Percentiles rank a stretch among this genome's conserved stretches.
Conservation (phyloP, 2,113 vertebrate genomes). For the Halichoeres trimaculatus region DNA sequence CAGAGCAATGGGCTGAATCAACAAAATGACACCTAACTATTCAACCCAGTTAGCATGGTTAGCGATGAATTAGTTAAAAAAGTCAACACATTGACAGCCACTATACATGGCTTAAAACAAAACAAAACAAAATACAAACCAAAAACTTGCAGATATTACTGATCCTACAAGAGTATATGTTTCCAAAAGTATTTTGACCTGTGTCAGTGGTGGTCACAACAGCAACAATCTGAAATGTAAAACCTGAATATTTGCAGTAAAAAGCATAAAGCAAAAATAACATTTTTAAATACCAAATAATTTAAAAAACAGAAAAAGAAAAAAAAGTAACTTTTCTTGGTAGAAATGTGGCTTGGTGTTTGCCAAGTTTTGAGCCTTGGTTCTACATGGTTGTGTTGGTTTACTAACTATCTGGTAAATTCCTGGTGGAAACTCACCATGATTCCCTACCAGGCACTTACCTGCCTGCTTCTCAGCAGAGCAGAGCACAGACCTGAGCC, state of each 20-base stretch:
- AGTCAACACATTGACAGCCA: not conserved
- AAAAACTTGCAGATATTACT: no score
- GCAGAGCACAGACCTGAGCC: constrained; percentile 3
- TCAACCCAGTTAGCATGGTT: not conserved
- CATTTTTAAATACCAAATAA: no score
- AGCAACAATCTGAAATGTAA: not conserved
- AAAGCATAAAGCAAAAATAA: not conserved
- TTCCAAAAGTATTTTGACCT: no score
- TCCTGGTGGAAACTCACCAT: constrained; percentile 21
- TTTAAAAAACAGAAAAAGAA: no score
- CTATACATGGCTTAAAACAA: no score
- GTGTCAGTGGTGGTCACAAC: not conserved
- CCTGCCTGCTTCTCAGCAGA: constrained; percentile 23
- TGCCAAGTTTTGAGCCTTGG: constrained; percentile 31
- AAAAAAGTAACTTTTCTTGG: no score
- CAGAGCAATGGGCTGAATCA: not conserved
- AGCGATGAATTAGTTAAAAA: not conserved
- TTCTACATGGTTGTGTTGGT: constrained; percentile 26
- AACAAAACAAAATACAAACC: not conserved
- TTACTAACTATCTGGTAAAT: constrained; percentile 23
- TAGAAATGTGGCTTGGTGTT: not conserved
- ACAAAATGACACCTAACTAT: not conserved
- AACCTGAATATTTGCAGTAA: not conserved
- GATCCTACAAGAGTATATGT: no score
- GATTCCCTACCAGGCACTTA: constrained; percentile 2